Base-by-base conservation (phyloP, 2,113 vertebrate genomes). In the Dasyprocta punctata region DNA sequence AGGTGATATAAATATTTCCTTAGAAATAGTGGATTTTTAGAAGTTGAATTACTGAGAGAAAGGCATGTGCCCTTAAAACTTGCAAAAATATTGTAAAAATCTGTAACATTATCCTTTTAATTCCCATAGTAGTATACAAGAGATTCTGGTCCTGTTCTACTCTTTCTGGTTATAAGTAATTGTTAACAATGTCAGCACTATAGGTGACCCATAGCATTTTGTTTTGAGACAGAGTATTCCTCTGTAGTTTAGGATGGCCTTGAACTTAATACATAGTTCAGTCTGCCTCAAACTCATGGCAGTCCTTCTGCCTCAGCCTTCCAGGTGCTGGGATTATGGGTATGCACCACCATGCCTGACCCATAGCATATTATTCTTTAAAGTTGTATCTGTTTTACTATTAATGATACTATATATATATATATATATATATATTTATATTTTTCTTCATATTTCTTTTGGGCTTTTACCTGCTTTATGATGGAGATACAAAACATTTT, bases 371-470 rank as follows among this genome's bases (percentile, higher is more conserved):
- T 80, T 30, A 63, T 80, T 73, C 36, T 85, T 80, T 58, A 78
- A 87, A 67, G 33, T 71, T 41, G 47, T 14, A 71, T 89, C 47
- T 82, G 12, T 95, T 82, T 71, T 65, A 80, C 33, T 61, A 49
- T 65, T 47, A 41, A 73, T 65, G 52, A 73, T 13, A 6, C 54
- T 71, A n/a, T 85, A 54, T 1, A 80, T 80, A 49, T 49, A 49
- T 49, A 49, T 49, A 49, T 49, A 49, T 49, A 49, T 49, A 49
- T 49, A 49, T 12, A 52, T 52, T 52, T 52, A 24, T 92, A 49
- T 84, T 88, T n/a, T 77, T 92, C 7, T 52, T 88, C 11, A 54
- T 77, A 61, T 67, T 67, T 95, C 56, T 73, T 96, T 92, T 81
- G 12, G 49, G 8, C 22, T 93, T 5, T 78, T 86, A 28, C 73